Evolutionary conservation across 2,113 vertebrate species (phyloP).

Genomic region (Orycteropus afer): DNA sequence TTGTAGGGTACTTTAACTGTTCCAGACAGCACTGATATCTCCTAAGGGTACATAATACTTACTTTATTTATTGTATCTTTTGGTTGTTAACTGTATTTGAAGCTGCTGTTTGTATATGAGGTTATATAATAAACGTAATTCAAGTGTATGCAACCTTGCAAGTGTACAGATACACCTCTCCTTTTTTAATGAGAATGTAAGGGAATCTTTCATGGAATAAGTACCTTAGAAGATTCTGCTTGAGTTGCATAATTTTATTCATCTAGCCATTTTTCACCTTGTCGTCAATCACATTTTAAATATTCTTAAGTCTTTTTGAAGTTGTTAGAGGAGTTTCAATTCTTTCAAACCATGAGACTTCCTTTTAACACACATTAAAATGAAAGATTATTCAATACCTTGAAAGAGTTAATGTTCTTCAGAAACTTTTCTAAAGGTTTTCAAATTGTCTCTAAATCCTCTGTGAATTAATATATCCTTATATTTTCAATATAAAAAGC

Average conservation of each 20-base stretch:
- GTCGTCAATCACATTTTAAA: neutral
- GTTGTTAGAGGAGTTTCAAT: neutral
- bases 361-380: neutral
- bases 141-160: neutral
- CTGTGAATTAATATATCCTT: slow-evolving; percentile 31
- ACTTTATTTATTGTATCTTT: neutral
- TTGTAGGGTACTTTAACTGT: neutral
- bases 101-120: neutral
- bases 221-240: neutral
- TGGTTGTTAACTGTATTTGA: neutral
- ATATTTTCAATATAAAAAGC: slow-evolving; percentile 27
- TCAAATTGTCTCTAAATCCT: neutral
- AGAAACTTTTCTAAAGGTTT: neutral
- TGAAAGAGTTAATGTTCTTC: slow-evolving; percentile 47
- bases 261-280: neutral
- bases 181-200: neutral
- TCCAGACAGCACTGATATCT: neutral
- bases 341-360: neutral
- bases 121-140: neutral
- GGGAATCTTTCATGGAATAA: neutral
- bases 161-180: neutral
- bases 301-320: neutral
- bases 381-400: neutral
- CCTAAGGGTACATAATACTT: neutral
- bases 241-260: neutral